Evolutionary conservation across 2,888 invertebrate species (phyloP).

Genomic region (Melanostoma scalare): DNA sequence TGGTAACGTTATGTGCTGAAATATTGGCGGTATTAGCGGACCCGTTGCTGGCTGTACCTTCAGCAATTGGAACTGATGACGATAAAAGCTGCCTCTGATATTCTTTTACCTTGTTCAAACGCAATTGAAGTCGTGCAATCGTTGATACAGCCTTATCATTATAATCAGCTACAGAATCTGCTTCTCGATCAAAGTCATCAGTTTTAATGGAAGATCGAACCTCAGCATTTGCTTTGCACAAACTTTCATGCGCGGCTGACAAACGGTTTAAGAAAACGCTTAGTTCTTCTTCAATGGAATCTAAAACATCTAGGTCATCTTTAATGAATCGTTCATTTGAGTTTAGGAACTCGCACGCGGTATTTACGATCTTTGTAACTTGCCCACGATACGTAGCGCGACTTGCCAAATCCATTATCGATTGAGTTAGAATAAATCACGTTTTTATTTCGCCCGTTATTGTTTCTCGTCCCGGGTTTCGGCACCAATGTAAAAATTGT

Average conservation of each 20-base stretch:
- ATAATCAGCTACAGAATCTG: conserved; percentile 38
- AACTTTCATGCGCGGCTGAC: conserved; percentile 26
- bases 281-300: conserved; percentile 29
- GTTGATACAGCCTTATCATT: conserved; percentile 33
- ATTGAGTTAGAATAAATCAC: conserved; percentile 12
- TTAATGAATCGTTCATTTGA: neutral
- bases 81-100: conserved; percentile 21
- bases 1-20: conserved; percentile 8
- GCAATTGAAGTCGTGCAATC: conserved; percentile 35
- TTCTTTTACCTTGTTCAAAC: conserved; percentile 37
- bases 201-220: conserved; percentile 23
- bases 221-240: conserved; percentile 20
- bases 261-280: conserved; percentile 30
- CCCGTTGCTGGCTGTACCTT: neutral
- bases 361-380: conserved; percentile 23
- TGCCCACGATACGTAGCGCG: conserved; percentile 24
- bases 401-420: conserved; percentile 23
- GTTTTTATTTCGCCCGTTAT: conserved; percentile 13
- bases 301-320: conserved; percentile 8
- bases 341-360: conserved; percentile 18
- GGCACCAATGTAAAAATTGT: neutral
- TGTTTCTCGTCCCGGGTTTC: conserved; percentile 1
- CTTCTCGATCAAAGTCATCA: conserved; percentile 37
- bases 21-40: neutral
- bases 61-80: neutral